Conservation (phyloP, 2,888 invertebrate genomes). For the Philopedon plagiatum region DNA sequence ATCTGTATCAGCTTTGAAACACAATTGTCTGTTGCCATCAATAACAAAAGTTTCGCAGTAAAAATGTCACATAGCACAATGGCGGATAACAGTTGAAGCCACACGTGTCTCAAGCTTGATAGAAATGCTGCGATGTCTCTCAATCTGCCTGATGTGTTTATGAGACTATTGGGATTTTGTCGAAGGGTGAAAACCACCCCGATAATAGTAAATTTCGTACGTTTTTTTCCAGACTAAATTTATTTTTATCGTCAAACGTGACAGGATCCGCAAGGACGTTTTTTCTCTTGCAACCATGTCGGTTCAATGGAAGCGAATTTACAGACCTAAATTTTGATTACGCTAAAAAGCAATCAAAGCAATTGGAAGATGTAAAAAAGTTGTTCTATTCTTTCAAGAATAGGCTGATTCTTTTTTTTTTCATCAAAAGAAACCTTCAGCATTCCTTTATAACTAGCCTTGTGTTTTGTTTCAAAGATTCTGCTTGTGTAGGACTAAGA, state of each 20-base stretch:
- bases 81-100: conserved; percentile 48
- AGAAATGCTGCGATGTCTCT: conserved; percentile 49
- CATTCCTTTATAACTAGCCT: too few relatives aligned
- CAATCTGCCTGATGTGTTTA: conserved; percentile 50
- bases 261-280: conserved; percentile 1
- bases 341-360: too few relatives aligned
- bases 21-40: conserved; percentile 49
- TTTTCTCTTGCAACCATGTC: neutral
- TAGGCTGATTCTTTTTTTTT: too few relatives aligned
- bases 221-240: conserved; percentile 30
- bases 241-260: conserved; percentile 35
- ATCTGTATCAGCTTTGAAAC: conserved; percentile 39
- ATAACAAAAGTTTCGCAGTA: conserved; percentile 49
- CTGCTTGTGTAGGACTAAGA: too few relatives aligned
- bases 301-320: too few relatives aligned
- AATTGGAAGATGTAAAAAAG: too few relatives aligned
- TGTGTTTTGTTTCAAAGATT: too few relatives aligned
- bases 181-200: conserved; percentile 27
- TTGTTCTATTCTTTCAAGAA: too few relatives aligned
- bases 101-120: conserved; percentile 50
- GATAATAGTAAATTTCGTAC: conserved; percentile 42
- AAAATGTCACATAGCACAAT: conserved; percentile 47
- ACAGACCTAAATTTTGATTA: too few relatives aligned
- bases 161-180: conserved; percentile 43
- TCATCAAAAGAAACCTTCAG: too few relatives aligned